Base-by-base conservation (phyloP, 30 jellyfish, hydroid and myxozoan genomes). In the Pelagia noctiluca region DNA sequence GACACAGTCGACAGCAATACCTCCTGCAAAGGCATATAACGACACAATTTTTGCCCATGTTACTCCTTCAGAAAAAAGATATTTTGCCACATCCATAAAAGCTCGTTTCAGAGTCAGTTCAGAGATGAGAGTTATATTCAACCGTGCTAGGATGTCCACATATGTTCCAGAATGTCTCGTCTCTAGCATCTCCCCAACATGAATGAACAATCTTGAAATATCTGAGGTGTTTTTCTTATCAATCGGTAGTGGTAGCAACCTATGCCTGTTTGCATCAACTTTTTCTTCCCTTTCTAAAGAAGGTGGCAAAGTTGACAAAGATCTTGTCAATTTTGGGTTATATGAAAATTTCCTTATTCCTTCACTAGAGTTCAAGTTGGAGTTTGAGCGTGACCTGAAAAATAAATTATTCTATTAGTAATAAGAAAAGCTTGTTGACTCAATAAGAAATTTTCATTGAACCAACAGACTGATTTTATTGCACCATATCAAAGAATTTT, bases 1-100 rank as follows among this genome's bases (percentile, higher is more conserved):
- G 28, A 92, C 98, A 80, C 98, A 92, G 47, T 92, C 98, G 37
- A 87, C 98, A 24, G 98, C 92, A 46, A 92, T 32, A 29, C 86
- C 97, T 19, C 98, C 98, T 60, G 93, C 77, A 68, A 92, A 86
- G 13, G 96, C 98, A 71, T 80, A 80, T 50, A 92, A 61, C 12
- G 98, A 92, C 5, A 92, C 93, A n/a, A 92, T 82, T 69, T 87
- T 92, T 3, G 98, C 97, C 98, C 98, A 92, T 28, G 85, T 79
- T 10, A 87, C 62, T n/a, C 96, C 97, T 24, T 87, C 88, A 0
- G 87, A 75, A 77, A 92, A 92, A 23, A 92, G 36, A 26, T 92
- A 89, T 66, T 87, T 88, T 4, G 95, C 98, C n/a, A 92, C 97
- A 12, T 76, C 85, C 61, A 13, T 26, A 34, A 75, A 75, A 2